phyloP scores from a whole-genome alignment of 2,797 vertebrate species.

The Pseudomugil tenellus region DNA sequence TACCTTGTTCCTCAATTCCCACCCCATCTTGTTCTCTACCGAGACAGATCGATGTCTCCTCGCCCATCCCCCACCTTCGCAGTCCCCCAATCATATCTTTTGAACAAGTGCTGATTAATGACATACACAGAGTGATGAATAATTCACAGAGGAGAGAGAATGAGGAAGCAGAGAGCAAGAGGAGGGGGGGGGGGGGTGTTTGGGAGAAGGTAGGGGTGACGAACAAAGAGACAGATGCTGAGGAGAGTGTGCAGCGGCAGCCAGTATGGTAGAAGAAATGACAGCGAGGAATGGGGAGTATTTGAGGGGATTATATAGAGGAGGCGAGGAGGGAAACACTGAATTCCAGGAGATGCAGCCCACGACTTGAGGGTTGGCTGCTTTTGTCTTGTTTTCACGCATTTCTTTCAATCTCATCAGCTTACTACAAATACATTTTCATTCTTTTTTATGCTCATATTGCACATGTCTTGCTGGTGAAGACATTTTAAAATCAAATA shows the following conservation, averaged over 20 bases:
- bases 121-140: constrained; percentile 85
- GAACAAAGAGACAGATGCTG: constrained; percentile 47
- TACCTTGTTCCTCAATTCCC: constrained; percentile 25
- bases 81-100: constrained; percentile 77
- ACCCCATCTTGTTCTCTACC: constrained; percentile 36
- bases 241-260: constrained; percentile 44
- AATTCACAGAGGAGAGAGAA: constrained; percentile 76
- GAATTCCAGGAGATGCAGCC: constrained; percentile 51
- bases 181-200: constrained; percentile 1
- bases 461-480: constrained; percentile 30
- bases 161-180: constrained; percentile 19
- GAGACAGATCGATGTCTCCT: constrained; percentile 60
- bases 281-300: constrained; percentile 48
- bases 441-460: constrained; percentile 36
- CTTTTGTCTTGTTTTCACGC: constrained; percentile 46
- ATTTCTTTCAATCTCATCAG: constrained; percentile 46
- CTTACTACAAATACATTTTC: constrained; percentile 42
- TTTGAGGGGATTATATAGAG: constrained; percentile 52
- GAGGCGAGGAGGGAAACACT: constrained; percentile 25
- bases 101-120: constrained; percentile 85
- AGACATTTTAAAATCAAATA: constrained; percentile 13
- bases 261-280: constrained; percentile 48
- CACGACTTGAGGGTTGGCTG: constrained; percentile 48
- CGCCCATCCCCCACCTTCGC: constrained; percentile 33
- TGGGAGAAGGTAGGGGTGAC: constrained; percentile 36